Percentiles rank a stretch among this genome's conserved stretches.
Conservation (phyloP, 2,113 vertebrate species). For the Brachyhypopomus occidentalis region DNA sequence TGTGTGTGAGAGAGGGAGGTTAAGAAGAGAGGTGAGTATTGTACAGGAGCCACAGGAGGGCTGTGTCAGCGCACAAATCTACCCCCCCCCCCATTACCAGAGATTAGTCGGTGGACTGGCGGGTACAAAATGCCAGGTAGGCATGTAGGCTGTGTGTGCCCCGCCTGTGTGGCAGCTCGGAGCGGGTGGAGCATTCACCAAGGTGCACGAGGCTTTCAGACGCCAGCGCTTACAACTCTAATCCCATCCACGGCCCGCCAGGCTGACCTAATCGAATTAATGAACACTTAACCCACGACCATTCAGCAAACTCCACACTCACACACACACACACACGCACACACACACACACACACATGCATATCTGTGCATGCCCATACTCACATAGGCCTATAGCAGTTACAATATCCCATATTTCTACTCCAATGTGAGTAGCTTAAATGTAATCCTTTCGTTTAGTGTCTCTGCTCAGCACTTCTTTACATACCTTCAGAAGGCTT, state of each 20-base stretch:
- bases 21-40: conserved; percentile 26
- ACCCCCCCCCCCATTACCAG: conserved; percentile 64
- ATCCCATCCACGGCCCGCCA: conserved; percentile 71
- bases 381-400: not conserved
- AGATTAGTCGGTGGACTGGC: conserved; percentile 35
- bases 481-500: conserved; percentile 50
- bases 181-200: conserved; percentile 64
- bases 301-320: conserved; percentile 42
- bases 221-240: conserved; percentile 66
- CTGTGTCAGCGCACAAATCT: conserved; percentile 69
- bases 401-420: not conserved
- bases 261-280: conserved; percentile 79
- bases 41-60: conserved; percentile 59
- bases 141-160: conserved; percentile 65
- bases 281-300: conserved; percentile 60
- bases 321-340: not conserved
- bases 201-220: conserved; percentile 72
- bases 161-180: conserved; percentile 51
- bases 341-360: not conserved
- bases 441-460: conserved; percentile 30
- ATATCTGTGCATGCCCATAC: conserved; percentile 30
- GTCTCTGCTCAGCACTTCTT: conserved; percentile 33
- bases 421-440: conserved; percentile 24
- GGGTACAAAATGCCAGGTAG: conserved; percentile 70
- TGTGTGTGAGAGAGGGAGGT: conserved; percentile 29